Base-by-base conservation (phyloP, 2,888 invertebrate species). In the Cepaea hortensis region DNA sequence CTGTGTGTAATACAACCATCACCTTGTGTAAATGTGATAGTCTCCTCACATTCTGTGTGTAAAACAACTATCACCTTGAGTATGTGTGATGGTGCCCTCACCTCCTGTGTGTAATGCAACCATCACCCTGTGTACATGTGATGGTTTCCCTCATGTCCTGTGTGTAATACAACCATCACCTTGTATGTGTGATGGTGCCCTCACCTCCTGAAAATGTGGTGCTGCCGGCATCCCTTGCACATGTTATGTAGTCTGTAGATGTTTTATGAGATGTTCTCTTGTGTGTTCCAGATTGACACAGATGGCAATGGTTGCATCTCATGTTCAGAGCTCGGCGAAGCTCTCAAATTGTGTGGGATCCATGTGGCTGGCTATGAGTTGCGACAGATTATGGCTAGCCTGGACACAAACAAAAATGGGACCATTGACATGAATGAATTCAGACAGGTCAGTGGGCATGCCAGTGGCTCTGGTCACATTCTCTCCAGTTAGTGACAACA, bases 321-420 rank as follows among this genome's bases (percentile, higher is more conserved):
- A 92, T 95, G 98, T 90, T 96, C 96, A 90, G 99, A 99, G 95
- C 95, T 99, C 85, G 97, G 98, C 93, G 97, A 96, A 89, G 99
- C 99, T 0, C 95, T 99, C 87, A 98, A 98, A 93, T 96, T 97
- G 88, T 97, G 97, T 91, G 99, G 98, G 48, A 97, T 99, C 94
- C 98, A 98, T 95, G 96, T 99, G 92, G 98, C 99, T 86, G 98
- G 98, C 88, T 99, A 98, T 96, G 96, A 97, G 95, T 96, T 97
- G 82, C 95, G 96, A 55, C 96, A 97, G 93, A 97, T 99, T 96
- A 97, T 98, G 92, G 81, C 87, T 3, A 86, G 91, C 20, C 90
- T 90, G 79, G 93, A 93, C 88, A 90, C 90, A 48, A 88, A 90
- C 82, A 88, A 88, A 68, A 93, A 95, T 93, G 98, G 97, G 85